Evolutionary conservation across 2,888 invertebrate species (phyloP).

Genomic region (Prostheceraeus crozeri): DNA sequence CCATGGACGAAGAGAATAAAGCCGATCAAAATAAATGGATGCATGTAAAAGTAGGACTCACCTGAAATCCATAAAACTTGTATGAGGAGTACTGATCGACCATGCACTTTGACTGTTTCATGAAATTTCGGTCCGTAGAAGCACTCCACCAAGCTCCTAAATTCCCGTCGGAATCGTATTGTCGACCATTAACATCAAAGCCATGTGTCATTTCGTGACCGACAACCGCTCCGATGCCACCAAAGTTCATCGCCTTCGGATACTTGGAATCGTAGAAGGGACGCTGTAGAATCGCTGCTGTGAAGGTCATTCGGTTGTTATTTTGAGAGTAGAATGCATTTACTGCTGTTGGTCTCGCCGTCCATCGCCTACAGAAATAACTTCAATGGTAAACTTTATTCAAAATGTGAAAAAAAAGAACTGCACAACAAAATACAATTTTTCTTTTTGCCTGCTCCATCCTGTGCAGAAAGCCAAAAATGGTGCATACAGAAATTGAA

Average conservation of each 20-base stretch:
- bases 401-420: no score
- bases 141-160: constrained; percentile 96
- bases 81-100: constrained; percentile 80
- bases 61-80: constrained; percentile 59
- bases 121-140: constrained; percentile 77
- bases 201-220: constrained; percentile 54
- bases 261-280: constrained; percentile 54
- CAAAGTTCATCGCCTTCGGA: constrained; percentile 51
- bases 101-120: constrained; percentile 76
- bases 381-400: no score
- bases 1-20: no score
- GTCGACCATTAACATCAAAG: constrained; percentile 66
- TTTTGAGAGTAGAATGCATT: constrained; percentile 92
- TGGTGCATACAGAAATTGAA: no score
- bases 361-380: constrained; percentile 64
- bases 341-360: constrained; percentile 82
- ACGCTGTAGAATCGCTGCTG: constrained; percentile 55
- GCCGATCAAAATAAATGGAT: no score
- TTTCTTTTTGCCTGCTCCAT: no score
- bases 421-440: no score
- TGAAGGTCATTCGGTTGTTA: constrained; percentile 64
- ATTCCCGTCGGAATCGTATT: constrained; percentile 89
- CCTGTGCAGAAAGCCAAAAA: no score
- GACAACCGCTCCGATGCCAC: constrained; percentile 52
- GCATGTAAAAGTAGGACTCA: no score